Percentiles rank a stretch among this genome's conserved stretches.
phyloP scores from a whole-genome alignment of 2,113 vertebrate genomes.

The Erinaceus europaeus region DNA sequence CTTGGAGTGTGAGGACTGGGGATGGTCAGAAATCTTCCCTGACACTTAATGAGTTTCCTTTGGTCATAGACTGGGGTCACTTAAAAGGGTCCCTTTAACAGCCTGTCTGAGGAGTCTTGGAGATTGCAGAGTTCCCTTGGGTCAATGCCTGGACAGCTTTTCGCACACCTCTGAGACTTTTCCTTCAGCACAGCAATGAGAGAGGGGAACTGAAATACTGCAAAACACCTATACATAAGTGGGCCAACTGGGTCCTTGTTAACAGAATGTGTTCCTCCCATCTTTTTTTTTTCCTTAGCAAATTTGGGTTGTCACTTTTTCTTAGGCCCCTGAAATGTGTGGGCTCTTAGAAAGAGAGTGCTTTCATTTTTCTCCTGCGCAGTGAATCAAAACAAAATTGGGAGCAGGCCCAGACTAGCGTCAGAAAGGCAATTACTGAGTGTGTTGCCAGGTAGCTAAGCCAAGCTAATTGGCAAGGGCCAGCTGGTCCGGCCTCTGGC shows the following conservation, averaged over 20 bases:
- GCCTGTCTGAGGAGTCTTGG: neutral
- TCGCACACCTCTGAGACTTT: neutral
- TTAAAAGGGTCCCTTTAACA: neutral
- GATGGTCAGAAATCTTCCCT: neutral
- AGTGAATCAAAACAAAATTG: slow-evolving; percentile 43
- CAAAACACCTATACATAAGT: slow-evolving; percentile 8
- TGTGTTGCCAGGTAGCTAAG: neutral
- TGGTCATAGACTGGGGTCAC: neutral
- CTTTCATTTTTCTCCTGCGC: neutral
- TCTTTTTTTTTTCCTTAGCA: slow-evolving; percentile 75
- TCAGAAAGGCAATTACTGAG: slow-evolving; percentile 22
- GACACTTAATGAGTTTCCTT: neutral
- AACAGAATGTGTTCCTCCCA: neutral
- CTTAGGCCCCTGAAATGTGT: slow-evolving; percentile 22
- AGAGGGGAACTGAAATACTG: neutral
- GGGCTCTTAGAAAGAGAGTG: slow-evolving; percentile 33
- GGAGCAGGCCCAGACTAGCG: slow-evolving; percentile 10
- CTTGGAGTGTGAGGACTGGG: neutral
- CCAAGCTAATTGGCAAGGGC: neutral
- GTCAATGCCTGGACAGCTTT: neutral
- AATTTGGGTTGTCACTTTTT: slow-evolving; percentile 56
- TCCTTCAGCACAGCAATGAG: neutral
- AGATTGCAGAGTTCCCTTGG: neutral
- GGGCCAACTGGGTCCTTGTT: slow-evolving; percentile 36
- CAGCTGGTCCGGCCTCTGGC: neutral